phyloP scores from a whole-genome alignment of 2,113 vertebrate species.

The Myodes glareolus region DNA sequence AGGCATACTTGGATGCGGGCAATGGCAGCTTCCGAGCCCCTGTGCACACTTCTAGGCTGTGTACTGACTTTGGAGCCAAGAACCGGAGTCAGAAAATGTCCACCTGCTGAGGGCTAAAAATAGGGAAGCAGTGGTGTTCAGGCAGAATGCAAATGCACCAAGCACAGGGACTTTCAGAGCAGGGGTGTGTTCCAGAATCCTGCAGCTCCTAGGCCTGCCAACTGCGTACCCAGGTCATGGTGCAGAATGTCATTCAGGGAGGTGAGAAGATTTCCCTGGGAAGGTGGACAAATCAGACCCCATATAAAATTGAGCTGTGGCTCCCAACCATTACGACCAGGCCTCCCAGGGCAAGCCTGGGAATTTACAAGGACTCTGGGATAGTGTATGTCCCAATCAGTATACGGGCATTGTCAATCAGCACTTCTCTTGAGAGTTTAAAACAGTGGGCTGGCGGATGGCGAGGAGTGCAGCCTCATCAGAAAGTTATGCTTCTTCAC shows the following conservation, averaged over 20 bases:
- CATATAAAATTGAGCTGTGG: not conserved
- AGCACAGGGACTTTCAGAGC: not conserved
- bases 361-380: not conserved
- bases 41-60: not conserved
- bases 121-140: not conserved
- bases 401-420: not conserved
- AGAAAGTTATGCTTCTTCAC: not conserved
- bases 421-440: not conserved
- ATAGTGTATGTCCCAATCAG: not conserved
- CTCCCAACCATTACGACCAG: not conserved
- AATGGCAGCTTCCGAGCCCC: not conserved
- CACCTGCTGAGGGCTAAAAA: constrained; percentile 59
- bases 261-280: not conserved
- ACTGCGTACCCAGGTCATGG: not conserved
- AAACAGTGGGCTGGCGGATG: not conserved
- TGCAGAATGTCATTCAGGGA: not conserved
- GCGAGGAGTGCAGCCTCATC: not conserved
- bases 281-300: not conserved
- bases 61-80: constrained; percentile 17
- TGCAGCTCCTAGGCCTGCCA: not conserved
- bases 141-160: constrained; percentile 39
- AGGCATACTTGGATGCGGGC: not conserved
- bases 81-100: not conserved
- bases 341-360: not conserved
- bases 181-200: not conserved